phyloP scores from a whole-genome alignment of 2,797 vertebrate genomes.

The Melanogrammus aeglefinus region DNA sequence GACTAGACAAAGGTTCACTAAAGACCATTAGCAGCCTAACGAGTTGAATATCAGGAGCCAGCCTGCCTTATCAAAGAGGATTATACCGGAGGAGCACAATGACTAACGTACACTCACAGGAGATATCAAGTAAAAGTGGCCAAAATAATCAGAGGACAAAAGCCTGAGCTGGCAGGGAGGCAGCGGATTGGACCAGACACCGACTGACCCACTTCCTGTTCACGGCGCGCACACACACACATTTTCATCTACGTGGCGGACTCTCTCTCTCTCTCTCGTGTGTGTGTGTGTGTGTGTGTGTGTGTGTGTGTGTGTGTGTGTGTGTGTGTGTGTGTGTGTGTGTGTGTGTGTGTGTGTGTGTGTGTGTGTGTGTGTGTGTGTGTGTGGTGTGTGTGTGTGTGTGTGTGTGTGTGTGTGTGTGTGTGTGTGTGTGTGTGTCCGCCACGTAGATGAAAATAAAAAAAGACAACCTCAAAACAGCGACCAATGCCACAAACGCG shows the following conservation, averaged over 20 bases:
- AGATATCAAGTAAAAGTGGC: not conserved
- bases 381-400: too few species aligned
- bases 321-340: too few species aligned
- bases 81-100: not conserved
- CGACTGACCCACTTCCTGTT: constrained; percentile 20
- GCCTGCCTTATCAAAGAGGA: not conserved
- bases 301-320: too few species aligned
- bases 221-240: not conserved
- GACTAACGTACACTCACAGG: not conserved
- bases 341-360: too few species aligned
- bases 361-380: too few species aligned
- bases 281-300: too few species aligned
- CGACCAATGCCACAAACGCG: not conserved
- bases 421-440: too few species aligned
- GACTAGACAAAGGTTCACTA: too few species aligned
- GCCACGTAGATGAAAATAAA: constrained; percentile 9
- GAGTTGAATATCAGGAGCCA: not conserved
- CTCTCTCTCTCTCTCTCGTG: too few species aligned
- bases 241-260: too few species aligned
- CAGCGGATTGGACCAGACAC: constrained; percentile 5
- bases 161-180: not conserved
- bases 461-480: constrained; percentile 16
- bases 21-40: too few species aligned
- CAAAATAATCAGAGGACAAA: not conserved
- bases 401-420: too few species aligned